Conservation (phyloP, 2,797 vertebrate species). For the Anguilla marmorata region DNA sequence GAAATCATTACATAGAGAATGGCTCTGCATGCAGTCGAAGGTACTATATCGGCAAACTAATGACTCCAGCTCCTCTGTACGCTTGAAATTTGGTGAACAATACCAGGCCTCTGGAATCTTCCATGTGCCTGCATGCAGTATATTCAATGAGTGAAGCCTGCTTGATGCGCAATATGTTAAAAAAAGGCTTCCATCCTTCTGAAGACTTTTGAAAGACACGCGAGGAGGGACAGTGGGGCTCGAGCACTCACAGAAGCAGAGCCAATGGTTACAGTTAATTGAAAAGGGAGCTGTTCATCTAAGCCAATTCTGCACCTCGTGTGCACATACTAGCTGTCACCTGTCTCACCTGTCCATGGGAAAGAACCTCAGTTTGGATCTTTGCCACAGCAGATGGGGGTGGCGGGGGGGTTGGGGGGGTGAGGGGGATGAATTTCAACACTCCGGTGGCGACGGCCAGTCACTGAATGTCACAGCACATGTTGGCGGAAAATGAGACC, state of each 20-base stretch:
- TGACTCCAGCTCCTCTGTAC: background rate
- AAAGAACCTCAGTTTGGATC: background rate
- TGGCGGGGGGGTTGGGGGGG: background rate
- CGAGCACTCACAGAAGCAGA: background rate
- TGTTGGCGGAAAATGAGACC: slow-evolving; percentile 1
- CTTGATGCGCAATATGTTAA: background rate
- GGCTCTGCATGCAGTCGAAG: background rate
- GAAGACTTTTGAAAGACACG: background rate
- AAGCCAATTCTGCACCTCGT: background rate
- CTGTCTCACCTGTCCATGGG: slow-evolving; percentile 20
- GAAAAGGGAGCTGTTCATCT: slow-evolving; percentile 6
- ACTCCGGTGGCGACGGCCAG: slow-evolving; percentile 26
- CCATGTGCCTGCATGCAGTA: background rate
- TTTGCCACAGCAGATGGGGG: slow-evolving; percentile 17
- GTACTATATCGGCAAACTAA: background rate
- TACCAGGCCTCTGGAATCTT: background rate
- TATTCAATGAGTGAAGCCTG: background rate
- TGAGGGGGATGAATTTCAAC: background rate
- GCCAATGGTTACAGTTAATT: slow-evolving; percentile 12
- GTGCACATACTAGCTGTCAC: background rate
- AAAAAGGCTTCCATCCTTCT: background rate
- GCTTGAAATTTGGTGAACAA: background rate
- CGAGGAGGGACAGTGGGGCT: background rate
- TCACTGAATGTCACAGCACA: slow-evolving; percentile 9
- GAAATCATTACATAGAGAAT: background rate